Evolutionary conservation across 2,888 invertebrate species (phyloP), one percentile per base, ranked within the genome.

Genomic region (Epinotia nisella): DNA sequence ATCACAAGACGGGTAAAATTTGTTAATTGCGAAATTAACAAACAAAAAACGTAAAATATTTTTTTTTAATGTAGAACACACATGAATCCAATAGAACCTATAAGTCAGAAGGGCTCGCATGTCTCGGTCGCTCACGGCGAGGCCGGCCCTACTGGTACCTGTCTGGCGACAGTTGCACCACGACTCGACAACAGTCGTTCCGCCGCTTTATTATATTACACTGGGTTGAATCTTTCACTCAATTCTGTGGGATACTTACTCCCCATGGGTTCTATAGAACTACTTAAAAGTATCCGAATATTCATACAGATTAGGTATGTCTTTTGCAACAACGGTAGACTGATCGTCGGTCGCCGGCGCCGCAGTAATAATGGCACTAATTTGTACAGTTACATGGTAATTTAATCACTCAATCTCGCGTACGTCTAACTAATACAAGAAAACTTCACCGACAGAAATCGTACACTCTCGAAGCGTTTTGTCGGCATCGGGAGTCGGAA

Each of bases 361-460:
- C 64, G n/a, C 4, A 7, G 4, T 49, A n/a, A 49, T 49, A 49
- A 72, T 72, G 72, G 72, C 72, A 72, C 72, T 61, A 61, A 45
- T 67, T 72, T 72, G 56, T 68, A 72, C 72, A 68, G 51, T 70
- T 61, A 53, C 45, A 41, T 62, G 39, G 49, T 61, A 61, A 45
- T 71, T 64, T 49, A 58, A 68, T 67, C 66, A 72, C 71, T 45
- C 60, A 29, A 41, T 53, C 15, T 60, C 59, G 39, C 49, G 49
- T 49, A 49, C 11, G 17, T 21, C 17, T 15, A 53, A 53, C 21
- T 4, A 53, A 53, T 64, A 49, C 55, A 55, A 66, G 39, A 41
- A 13, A 65, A 58, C 62, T 35, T 66, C 29, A 21, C 66, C 53
- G 35, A 66, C 19, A 66, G 60, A 29, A 7, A 35, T 35, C 41